Percentiles rank a stretch among this genome's conserved stretches.
phyloP scores from a whole-genome alignment of 2,797 vertebrate genomes.

The Sylvia borin region DNA sequence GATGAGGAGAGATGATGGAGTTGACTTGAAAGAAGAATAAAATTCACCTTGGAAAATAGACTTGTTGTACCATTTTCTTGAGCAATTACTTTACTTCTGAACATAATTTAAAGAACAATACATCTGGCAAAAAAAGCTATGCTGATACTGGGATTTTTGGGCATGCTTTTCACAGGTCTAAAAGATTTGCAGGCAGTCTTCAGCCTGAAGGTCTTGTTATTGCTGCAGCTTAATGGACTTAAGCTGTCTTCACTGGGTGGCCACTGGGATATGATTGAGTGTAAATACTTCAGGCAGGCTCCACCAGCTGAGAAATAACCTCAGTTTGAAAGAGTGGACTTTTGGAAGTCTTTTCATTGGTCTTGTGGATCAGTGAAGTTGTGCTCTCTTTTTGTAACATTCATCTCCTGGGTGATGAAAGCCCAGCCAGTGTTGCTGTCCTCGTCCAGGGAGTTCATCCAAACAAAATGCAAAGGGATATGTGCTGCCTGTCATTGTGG shows the following conservation, averaged over 20 bases:
- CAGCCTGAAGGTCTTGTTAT: background rate
- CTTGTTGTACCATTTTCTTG: background rate
- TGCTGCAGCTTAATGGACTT: rapidly evolving
- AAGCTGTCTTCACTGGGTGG: background rate
- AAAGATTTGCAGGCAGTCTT: background rate
- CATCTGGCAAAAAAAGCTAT: background rate
- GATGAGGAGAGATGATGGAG: background rate
- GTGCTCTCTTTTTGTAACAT: background rate
- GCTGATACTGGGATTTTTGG: background rate
- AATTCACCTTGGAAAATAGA: background rate
- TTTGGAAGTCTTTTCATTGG: background rate
- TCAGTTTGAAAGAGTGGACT: background rate
- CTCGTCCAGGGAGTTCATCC: background rate
- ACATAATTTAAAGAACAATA: background rate
- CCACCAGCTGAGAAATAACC: background rate
- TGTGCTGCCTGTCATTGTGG: background rate
- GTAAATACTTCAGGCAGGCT: background rate
- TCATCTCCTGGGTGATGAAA: background rate
- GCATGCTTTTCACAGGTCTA: background rate
- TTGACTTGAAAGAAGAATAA: background rate
- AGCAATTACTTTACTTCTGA: background rate
- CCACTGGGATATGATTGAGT: background rate
- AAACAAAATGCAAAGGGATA: background rate
- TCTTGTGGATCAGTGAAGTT: background rate
- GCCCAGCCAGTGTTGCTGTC: background rate